Evolutionary conservation across 2,113 vertebrate genomes (phyloP), one percentile per base, ranked within the genome.

Genomic region (Psephotus haematonotus): DNA sequence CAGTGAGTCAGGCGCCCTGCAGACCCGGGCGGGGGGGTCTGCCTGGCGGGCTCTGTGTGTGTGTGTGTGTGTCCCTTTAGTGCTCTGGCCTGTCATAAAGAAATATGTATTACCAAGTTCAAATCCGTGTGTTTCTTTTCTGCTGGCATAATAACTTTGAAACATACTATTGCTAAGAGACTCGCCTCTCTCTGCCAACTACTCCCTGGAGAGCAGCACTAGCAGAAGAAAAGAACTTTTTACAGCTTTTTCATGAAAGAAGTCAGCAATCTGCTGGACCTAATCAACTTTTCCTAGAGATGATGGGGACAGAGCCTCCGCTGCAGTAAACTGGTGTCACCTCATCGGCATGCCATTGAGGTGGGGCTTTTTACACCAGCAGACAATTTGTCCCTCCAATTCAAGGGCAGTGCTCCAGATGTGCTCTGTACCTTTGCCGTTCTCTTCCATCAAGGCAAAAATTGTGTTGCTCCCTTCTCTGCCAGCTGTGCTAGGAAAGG

Each of bases 91-190:
- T 92, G 82, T 93, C 95, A 95, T 96, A 93, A 97, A 97, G 96
- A 96, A 57, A 90, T 18, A 92, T 57, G 62, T 89, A 93, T 76
- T 86, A 94, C 94, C 69, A 65, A 95, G 83, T 95, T 96, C 94
- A 95, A 97, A 97, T 90, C 92, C 91, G 81, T 83, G 92, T 83
- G 71, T 95, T 97, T 97, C 96, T 97, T 95, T 96, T 98, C 95
- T 91, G 86, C 95, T 90, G 89, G 82, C 93, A 96, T 97, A 98
- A 97, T 96, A 97, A 97, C 95, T 97, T 96, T 49, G 88, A 97
- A 97, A 97, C 90, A 74, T 92, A 93, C 96, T 96, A 97, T 94
- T 93, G 96, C 97, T 78, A 92, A 97, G 95, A 90, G 75, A 93
- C 93, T 95, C 27, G 29, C 70, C 95, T 97, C 89, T 94, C 88